Conservation (phyloP, 53 echinoderm and acorn worm genomes). For the Paracentrotus lividus region DNA sequence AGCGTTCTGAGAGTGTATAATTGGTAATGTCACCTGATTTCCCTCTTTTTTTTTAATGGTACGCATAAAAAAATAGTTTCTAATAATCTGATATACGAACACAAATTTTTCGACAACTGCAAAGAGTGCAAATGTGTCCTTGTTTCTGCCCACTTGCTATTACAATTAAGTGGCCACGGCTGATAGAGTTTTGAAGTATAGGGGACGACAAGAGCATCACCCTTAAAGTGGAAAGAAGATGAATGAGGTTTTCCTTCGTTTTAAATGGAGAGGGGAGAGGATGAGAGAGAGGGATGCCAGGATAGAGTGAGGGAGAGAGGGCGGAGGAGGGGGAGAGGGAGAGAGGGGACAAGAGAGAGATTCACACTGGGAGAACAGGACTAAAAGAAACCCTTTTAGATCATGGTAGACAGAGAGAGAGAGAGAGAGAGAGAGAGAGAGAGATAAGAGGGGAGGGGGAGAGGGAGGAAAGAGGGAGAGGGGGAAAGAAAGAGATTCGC, state of each 20-base stretch:
- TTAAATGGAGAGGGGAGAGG: background rate
- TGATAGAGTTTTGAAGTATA: background rate
- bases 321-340: too few species aligned
- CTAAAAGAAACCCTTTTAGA: too few species aligned
- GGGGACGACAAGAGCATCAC: conserved; percentile 8
- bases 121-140: background rate
- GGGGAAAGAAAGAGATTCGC: too few species aligned
- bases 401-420: too few species aligned
- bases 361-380: too few species aligned
- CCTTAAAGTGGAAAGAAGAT: conserved; percentile 20
- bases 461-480: background rate
- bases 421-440: too few species aligned
- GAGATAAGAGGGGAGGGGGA: background rate
- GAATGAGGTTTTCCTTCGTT: background rate
- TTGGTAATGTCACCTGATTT: too few species aligned
- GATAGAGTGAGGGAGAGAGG: too few species aligned
- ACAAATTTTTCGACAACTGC: background rate
- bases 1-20: too few species aligned
- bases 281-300: background rate
- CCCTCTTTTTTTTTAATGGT: too few species aligned
- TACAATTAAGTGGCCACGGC: background rate
- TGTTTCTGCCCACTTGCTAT: conserved; percentile 12
- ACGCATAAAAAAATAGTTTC: background rate
- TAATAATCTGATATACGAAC: background rate
- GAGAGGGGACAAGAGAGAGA: too few species aligned